Conservation (phyloP, 2,797 vertebrate species). For the Caiman crocodilus region DNA sequence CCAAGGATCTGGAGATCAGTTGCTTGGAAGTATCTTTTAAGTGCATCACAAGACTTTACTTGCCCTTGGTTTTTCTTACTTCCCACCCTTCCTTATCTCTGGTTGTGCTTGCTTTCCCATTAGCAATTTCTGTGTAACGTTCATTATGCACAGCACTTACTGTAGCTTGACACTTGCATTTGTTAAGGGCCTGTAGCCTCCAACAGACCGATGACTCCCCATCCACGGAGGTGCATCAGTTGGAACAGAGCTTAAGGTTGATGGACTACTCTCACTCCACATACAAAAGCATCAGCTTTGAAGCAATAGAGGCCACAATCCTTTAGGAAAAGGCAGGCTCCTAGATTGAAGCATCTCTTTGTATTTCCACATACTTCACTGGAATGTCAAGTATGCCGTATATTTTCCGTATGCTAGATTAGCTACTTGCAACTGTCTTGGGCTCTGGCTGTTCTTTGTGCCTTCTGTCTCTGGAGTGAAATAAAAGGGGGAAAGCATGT, state of each 20-base stretch:
- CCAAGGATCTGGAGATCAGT: background rate
- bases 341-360: background rate
- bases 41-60: background rate
- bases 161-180: background rate
- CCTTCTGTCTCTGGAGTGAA: constrained; percentile 33
- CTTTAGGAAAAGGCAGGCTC: background rate
- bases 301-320: background rate
- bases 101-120: background rate
- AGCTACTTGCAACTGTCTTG: background rate
- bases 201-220: constrained; percentile 8
- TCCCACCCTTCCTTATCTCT: background rate
- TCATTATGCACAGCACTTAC: fast-evolving
- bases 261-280: background rate
- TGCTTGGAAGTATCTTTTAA: fast-evolving
- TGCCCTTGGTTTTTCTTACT: background rate
- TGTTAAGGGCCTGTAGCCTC: constrained; percentile 20
- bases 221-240: background rate
- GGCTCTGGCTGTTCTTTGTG: background rate
- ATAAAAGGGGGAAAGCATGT: constrained; percentile 46
- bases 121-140: background rate
- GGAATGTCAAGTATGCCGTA: constrained; percentile 11
- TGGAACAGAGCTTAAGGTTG: background rate
- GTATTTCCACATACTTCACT: fast-evolving
- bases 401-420: background rate
- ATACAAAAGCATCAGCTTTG: constrained; percentile 59